Evolutionary conservation across 2,797 vertebrate species (phyloP).

Genomic region (Danio choprae): DNA sequence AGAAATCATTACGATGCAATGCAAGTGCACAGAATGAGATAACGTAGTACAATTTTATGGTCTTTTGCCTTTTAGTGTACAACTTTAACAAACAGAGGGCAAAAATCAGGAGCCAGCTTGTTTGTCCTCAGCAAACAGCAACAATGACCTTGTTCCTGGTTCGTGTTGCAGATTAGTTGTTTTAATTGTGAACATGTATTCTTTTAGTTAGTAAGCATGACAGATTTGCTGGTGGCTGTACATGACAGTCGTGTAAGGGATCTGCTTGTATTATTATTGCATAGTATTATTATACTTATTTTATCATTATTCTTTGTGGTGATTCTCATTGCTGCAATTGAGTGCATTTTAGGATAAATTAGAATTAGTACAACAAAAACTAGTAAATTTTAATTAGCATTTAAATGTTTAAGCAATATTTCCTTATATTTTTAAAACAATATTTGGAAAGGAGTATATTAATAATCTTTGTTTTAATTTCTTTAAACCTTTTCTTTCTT

Average conservation of each 20-base stretch:
- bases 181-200: too few species aligned
- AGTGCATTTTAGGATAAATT: not conserved
- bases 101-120: constrained; percentile 53
- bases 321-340: too few species aligned
- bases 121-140: constrained; percentile 67
- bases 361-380: not conserved
- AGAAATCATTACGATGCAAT: constrained; percentile 70
- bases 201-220: not conserved
- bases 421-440: not conserved
- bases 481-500: not conserved
- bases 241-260: not conserved
- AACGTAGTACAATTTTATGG: constrained; percentile 74
- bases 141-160: constrained; percentile 58
- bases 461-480: not conserved
- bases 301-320: too few species aligned
- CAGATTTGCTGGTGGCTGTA: not conserved
- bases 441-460: not conserved
- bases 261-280: not conserved
- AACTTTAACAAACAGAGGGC: constrained; percentile 66
- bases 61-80: constrained; percentile 70
- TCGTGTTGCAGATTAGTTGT: too few species aligned
- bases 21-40: constrained; percentile 66
- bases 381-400: not conserved
- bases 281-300: too few species aligned
- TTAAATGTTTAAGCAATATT: not conserved